These are phyloP conservation scores for Ctenopoma multispine DNA, from an alignment of 2,797 vertebrate genomes.

Conservation along the genomic window DNA sequence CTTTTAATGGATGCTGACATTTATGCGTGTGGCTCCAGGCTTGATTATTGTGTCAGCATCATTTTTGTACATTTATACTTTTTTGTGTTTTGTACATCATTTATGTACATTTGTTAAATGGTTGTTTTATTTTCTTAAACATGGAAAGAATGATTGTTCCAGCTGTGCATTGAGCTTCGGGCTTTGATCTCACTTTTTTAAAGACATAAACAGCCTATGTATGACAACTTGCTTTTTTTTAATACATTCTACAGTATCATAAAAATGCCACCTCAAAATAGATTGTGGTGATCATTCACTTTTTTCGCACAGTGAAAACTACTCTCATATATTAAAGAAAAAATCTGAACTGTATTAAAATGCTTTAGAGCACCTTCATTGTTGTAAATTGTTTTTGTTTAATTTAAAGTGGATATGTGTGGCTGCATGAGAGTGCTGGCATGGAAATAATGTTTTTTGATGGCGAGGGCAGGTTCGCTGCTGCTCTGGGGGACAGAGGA, in stretches of 20 bases:
- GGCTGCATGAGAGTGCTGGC: constrained; percentile 48
- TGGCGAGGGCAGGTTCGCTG: constrained; percentile 60
- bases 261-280: not conserved
- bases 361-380: not conserved
- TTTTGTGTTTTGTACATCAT: constrained; percentile 3
- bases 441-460: constrained; percentile 76
- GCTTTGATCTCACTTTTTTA: constrained; percentile 38
- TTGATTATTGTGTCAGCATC: constrained; percentile 36
- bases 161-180: constrained; percentile 28
- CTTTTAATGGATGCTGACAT: constrained; percentile 42
- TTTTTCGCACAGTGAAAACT: not conserved
- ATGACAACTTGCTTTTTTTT: not conserved
- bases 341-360: not conserved
- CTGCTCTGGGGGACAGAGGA: constrained; percentile 60
- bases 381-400: constrained; percentile 47
- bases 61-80: constrained; percentile 39
- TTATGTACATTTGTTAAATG: constrained; percentile 48
- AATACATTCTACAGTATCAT: not conserved
- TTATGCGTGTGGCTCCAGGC: constrained; percentile 45
- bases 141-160: constrained; percentile 33
- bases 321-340: not conserved
- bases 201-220: constrained; percentile 22
- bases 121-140: constrained; percentile 20
- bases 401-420: constrained; percentile 56
- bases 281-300: not conserved